Evolutionary conservation across 2,113 vertebrate genomes (phyloP), one percentile per base, ranked within the genome.

Genomic region (Oryzias curvinotus): DNA sequence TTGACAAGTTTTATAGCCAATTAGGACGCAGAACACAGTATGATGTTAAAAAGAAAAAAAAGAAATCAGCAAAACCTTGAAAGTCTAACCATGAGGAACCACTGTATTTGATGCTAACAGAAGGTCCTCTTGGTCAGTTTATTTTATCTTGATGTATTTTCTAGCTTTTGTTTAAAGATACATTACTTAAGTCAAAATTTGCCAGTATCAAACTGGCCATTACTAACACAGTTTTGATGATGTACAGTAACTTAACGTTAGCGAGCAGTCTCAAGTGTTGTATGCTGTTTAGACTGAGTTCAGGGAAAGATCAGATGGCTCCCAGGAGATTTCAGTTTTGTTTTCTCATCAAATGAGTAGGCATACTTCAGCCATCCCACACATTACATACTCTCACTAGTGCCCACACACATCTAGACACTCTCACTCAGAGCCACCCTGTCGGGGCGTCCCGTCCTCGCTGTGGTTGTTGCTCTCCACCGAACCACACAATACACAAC

Each of bases 401-500:
- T 18, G 14, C 57, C 41, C 70, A 52, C 69, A 47, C 59, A 57
- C 60, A 51, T 55, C 57, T 12, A 50, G 42, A 61, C 41, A 57
- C 45, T 51, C 45, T 57, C 60, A 76, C 64, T 63, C 54, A 59
- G 71, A 86, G 64, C 72, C 85, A 83, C 73, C 63, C 68, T 77
- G 81, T 71, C 71, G 69, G 73, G 75, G 77, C 80, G 71, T 81
- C 77, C 62, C 47, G 44, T 86, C 78, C 85, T 45, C 25, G 60
- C 78, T 83, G 88, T 23, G 77, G 85, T 85, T 68, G 75, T 79
- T 71, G 59, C 84, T 82, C 71, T 81, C 54, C 71, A 61, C 73
- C 77, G 74, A 56, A 77, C 88, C 85, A 63, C 73, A 82, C 84
- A 86, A 86, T 88, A 91, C 88, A 88, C 91, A 88, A 85, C 84